Base-by-base conservation (phyloP, 2,888 invertebrate genomes). In the Sclerodermus sp. region DNA sequence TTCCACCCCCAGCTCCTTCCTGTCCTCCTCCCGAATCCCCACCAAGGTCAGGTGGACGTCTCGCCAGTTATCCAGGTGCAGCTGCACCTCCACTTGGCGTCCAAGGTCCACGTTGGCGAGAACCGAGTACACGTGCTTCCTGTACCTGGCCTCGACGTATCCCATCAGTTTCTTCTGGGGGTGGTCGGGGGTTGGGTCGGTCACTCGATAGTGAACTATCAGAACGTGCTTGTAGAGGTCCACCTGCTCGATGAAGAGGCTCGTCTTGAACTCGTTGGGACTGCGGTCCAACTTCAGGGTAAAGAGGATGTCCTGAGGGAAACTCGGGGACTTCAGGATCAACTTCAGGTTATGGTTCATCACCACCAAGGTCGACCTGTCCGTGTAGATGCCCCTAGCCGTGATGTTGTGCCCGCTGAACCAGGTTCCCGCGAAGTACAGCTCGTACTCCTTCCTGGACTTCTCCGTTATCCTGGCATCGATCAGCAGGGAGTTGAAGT, bases 51-150 rank as follows among this genome's bases (percentile, higher is more conserved):
- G 73, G 69, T 89, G 87, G 30, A 92, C 82, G 74, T 92, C 91
- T 30, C 91, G 84, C 55, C 88, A 79, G 68, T 89, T 89, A 70
- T 92, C 91, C 57, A 92, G 79, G 77, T 91, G 91, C 57, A 92
- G 69, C 66, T 91, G 89, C 57, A 90, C 75, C 44, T 84, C 82
- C 39, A 90, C 75, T 58, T 86, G 83, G 18, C 87, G 86, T 45
- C 83, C 83, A 1, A 87, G 81, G 46, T 89, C 84, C 0, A 90
- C 80, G 41, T 84, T 84, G 10, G 87, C 80, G 47, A 84, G 83
- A 39, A 88, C 67, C 57, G 87, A 88, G 70, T 91, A 92, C 0
- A 85, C 81, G 59, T 85, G 86, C 2, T 83, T 85, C 51, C 84
- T 85, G 42, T 89, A 81, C 60, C 87, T 86, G 3, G 89, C 71